These are phyloP conservation scores for Macrostomum lignano DNA, from an alignment of 1,140 invertebrate species.

Conservation along the genomic window DNA sequence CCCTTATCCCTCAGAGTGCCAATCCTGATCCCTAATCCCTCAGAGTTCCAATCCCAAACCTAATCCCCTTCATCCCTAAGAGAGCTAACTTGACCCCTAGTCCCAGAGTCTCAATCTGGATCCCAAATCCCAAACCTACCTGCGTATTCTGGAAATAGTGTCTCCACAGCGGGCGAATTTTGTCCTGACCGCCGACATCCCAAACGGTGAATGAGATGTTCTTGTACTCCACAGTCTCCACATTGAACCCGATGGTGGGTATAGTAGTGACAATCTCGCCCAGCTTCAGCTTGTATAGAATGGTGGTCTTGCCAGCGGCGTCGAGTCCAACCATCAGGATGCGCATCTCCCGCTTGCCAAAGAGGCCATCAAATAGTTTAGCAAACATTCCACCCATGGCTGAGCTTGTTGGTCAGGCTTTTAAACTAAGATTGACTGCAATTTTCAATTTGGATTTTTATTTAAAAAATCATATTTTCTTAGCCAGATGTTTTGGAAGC, in stretches of 20 bases:
- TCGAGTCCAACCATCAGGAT: constrained; percentile 88
- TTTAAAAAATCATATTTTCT: no score
- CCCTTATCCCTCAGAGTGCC: no score
- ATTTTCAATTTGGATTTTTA: no score
- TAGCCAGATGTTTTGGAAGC: no score
- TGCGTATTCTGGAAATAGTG: constrained; percentile 96
- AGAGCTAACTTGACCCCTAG: no score
- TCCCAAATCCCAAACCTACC: constrained; percentile 16
- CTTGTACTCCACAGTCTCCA: constrained; percentile 82
- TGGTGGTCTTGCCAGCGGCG: constrained; percentile 84
- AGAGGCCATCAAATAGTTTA: constrained; percentile 31
- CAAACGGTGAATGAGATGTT: constrained; percentile 60
- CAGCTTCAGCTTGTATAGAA: constrained; percentile 76
- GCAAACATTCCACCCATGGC: background rate
- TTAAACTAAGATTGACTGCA: no score
- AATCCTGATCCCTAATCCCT: no score
- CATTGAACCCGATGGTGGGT: constrained; percentile 79
- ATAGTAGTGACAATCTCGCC: constrained; percentile 90
- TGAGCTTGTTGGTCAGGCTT: no score
- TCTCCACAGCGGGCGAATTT: constrained; percentile 46
- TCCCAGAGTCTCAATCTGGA: background rate
- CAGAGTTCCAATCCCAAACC: no score
- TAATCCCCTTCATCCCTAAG: no score
- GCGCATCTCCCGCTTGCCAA: constrained; percentile 90
- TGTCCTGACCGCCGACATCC: constrained; percentile 56